A percentile compares a stretch with the other conserved stretches of the same genome.
phyloP scores from a whole-genome alignment of 2,113 vertebrate genomes.

The Microtus ochrogaster region DNA sequence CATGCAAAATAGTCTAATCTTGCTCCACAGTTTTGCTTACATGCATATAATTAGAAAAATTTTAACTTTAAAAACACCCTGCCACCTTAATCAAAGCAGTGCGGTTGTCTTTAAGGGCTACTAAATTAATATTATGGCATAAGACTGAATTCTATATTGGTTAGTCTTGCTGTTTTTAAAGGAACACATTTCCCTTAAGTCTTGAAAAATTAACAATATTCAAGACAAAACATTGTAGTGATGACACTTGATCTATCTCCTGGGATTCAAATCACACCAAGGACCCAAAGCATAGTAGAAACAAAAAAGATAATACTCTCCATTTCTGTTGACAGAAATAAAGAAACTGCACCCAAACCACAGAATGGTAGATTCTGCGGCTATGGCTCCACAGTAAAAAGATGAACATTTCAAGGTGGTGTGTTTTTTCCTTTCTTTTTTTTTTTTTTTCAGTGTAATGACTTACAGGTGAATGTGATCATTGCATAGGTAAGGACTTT shows the following conservation, averaged over 20 bases:
- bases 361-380: not conserved
- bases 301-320: not conserved
- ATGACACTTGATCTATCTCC: not conserved
- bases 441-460: not conserved
- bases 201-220: not conserved
- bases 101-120: not conserved
- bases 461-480: not conserved
- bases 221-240: not conserved
- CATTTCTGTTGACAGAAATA: not conserved
- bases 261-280: not conserved
- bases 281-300: not conserved
- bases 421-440: not conserved
- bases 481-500: not conserved
- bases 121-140: not conserved
- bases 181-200: not conserved
- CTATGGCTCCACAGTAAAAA: not conserved
- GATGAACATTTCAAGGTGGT: not conserved
- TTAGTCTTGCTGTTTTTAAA: constrained; percentile 1
- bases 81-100: not conserved
- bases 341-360: not conserved
- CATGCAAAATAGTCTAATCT: not conserved
- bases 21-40: not conserved
- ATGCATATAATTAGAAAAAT: not conserved
- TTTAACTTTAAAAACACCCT: not conserved
- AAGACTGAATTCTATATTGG: not conserved